Evolutionary conservation across 2,113 vertebrate genomes (phyloP).

Genomic region (Dermatemys mawii): DNA sequence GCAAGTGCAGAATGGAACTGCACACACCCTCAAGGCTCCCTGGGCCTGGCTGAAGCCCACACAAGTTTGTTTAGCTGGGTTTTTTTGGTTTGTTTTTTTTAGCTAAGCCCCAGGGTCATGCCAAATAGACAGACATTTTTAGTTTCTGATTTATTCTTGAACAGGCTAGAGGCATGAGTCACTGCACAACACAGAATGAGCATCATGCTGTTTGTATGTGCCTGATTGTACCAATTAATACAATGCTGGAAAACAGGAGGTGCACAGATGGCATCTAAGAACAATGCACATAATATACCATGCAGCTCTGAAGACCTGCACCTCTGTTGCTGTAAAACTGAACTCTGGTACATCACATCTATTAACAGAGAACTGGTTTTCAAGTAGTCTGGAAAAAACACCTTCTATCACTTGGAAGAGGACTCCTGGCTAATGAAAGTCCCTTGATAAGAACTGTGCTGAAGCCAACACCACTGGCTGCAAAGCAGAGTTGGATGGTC

Average conservation of each 20-base stretch:
- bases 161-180: conserved; percentile 15
- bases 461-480: background rate
- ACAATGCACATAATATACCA: accelerated
- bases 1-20: background rate
- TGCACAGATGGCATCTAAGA: background rate
- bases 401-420: background rate
- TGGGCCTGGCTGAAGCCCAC: background rate
- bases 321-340: accelerated
- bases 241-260: background rate
- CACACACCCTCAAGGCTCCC: background rate
- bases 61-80: background rate
- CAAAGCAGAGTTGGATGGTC: background rate
- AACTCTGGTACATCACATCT: background rate
- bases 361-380: background rate
- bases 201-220: background rate
- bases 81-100: background rate
- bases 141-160: conserved; percentile 30
- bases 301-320: background rate
- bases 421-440: background rate
- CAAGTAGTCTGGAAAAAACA: accelerated
- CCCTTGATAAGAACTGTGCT: background rate
- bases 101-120: conserved; percentile 22
- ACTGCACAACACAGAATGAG: background rate
- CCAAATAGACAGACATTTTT: background rate
- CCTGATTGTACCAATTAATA: background rate